phyloP scores from a whole-genome alignment of 2,888 invertebrate species.

The Dryococelus australis region DNA sequence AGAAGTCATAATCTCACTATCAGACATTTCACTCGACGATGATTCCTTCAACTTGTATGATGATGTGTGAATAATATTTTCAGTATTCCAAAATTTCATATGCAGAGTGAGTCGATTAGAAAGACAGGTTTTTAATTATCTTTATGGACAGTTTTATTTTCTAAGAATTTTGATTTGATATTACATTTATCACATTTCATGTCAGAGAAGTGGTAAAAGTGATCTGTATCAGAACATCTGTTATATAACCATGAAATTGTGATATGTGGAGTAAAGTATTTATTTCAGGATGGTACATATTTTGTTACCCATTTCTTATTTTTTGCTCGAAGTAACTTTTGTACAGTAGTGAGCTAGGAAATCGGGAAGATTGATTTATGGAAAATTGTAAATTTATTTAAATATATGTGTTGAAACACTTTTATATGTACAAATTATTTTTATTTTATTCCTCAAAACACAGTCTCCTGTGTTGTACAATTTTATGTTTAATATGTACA shows the following conservation, averaged over 20 bases:
- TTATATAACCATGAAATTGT: neutral
- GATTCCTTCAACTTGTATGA: constrained; percentile 16
- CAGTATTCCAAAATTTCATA: neutral
- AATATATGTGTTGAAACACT: neutral
- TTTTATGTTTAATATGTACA: too few species aligned
- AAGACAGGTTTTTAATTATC: neutral
- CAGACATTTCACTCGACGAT: neutral
- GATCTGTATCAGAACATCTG: neutral
- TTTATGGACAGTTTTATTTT: constrained; percentile 1
- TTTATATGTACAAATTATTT: neutral
- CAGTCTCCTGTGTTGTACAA: too few species aligned
- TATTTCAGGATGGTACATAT: neutral
- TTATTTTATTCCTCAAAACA: neutral
- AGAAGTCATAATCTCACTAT: neutral
- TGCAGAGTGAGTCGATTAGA: neutral
- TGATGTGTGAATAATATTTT: neutral
- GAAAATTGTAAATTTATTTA: constrained; percentile 2
- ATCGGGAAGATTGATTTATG: constrained; percentile 7
- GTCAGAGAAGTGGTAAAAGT: neutral
- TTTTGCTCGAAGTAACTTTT: neutral
- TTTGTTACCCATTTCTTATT: neutral
- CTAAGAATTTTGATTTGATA: neutral
- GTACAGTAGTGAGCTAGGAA: constrained; percentile 2
- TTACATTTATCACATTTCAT: constrained; percentile 10
- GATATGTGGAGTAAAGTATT: neutral